Evolutionary conservation across 2,888 invertebrate species (phyloP).

Genomic region (Brenthis hecate): DNA sequence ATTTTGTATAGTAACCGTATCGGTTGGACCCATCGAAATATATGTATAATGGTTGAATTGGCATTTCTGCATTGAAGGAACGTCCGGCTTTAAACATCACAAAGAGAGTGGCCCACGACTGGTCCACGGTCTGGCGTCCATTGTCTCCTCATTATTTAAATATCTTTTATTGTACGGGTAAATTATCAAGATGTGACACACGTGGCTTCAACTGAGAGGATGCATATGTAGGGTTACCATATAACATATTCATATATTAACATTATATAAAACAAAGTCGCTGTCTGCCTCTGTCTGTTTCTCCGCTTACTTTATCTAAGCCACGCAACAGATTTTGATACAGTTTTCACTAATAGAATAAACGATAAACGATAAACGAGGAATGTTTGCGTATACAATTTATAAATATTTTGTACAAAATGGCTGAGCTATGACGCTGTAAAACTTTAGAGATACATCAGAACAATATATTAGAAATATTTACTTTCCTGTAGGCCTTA

Average conservation of each 20-base stretch:
- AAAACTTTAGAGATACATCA: no score
- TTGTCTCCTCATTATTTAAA: conserved; percentile 34
- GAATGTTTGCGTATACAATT: no score
- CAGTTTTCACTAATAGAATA: no score
- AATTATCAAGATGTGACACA: conserved; percentile 31
- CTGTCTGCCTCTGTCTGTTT: no score
- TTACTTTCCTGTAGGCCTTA: no score
- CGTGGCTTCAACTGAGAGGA: conserved; percentile 25
- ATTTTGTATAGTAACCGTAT: conserved; percentile 23
- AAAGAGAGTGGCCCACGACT: conserved; percentile 22
- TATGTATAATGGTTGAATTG: conserved; percentile 16
- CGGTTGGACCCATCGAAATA: conserved; percentile 21
- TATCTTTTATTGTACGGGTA: conserved; percentile 27
- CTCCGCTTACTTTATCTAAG: no score
- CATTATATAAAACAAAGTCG: not conserved
- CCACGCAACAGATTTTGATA: no score
- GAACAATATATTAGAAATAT: no score
- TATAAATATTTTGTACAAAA: no score
- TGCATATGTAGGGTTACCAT: conserved; percentile 14
- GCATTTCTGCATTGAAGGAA: conserved; percentile 18
- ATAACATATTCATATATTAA: not conserved
- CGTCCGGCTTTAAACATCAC: conserved; percentile 26
- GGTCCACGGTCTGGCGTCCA: conserved; percentile 22
- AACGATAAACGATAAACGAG: no score
- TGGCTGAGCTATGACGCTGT: no score